phyloP scores from a whole-genome alignment of 2,888 invertebrate genomes.

The Orthosia cruda region DNA sequence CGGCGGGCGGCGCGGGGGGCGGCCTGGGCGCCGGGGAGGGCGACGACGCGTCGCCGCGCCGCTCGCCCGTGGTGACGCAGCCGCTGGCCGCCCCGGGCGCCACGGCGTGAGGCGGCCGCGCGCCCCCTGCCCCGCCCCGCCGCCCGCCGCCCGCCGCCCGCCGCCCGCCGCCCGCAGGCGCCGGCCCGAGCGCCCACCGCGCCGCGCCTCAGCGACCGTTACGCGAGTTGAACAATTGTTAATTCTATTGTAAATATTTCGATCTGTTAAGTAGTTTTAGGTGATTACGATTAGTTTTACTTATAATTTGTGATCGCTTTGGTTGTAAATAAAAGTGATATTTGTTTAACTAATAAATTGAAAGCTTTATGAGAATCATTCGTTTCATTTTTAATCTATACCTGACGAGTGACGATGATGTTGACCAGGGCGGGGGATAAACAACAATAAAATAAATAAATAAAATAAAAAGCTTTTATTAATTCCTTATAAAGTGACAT shows the following conservation, averaged over 20 bases:
- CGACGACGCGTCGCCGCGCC: conserved; percentile 90
- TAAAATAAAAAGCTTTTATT: too few species aligned
- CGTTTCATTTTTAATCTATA: conserved; percentile 29
- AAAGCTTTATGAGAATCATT: conserved; percentile 84
- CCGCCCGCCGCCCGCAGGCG: conserved; percentile 27
- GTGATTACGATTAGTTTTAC: conserved; percentile 89
- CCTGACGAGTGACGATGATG: not conserved
- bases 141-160: conserved; percentile 64
- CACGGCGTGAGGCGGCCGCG: conserved; percentile 81
- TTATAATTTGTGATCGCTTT: conserved; percentile 91
- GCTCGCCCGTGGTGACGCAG: conserved; percentile 91
- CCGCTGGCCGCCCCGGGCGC: conserved; percentile 76
- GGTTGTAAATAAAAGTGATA: conserved; percentile 92
- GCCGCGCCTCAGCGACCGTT: conserved; percentile 60
- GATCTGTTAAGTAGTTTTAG: conserved; percentile 91
- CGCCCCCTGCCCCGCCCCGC: conserved; percentile 79
- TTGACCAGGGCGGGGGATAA: too few species aligned
- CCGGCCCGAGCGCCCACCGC: conserved; percentile 36
- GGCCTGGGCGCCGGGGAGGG: conserved; percentile 83
- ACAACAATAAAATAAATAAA: too few species aligned
- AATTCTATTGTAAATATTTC: conserved; percentile 91
- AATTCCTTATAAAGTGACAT: too few species aligned
- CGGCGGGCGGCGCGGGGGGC: conserved; percentile 84
- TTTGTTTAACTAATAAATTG: conserved; percentile 91
- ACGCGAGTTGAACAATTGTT: conserved; percentile 84